Evolutionary conservation across 2,113 vertebrate genomes (phyloP), one percentile per base, ranked within the genome.

Genomic region (Bufo gargarizans): DNA sequence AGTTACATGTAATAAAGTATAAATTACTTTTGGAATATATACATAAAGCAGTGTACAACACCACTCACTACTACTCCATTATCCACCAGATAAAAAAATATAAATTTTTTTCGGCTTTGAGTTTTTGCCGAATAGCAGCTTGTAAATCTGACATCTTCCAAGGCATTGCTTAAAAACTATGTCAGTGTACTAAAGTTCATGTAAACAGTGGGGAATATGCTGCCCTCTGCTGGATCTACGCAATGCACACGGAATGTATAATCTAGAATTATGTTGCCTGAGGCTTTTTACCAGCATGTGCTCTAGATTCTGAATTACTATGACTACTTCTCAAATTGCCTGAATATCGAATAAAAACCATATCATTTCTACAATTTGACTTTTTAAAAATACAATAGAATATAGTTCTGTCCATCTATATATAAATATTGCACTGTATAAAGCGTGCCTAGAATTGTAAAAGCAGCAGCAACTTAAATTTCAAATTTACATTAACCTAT

Each of bases 191-290:
- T 50, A 0, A 76, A 76, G 72, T 50, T 50, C 72, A 76, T 76
- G 72, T 76, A 81, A 45, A 55, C 20, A 69, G 17, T 17, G 61
- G 65, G 50, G 14, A 71, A 84, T 69, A 55, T 77, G 6, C 43
- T 86, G 84, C 84, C 84, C 71, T 47, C 84, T 86, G 20, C 84
- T 86, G 84, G 84, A 77, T 63, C 33, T 76, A 11, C 74, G 7
- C 19, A 61, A 77, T n/a, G 55, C 0, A 61, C 7, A 33, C 55
- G 20, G 33, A 55, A 81, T 61, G 56, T 63, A 47, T 50, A 76
- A 76, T 45, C 56, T 81, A 61, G 55, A 81, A 45, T 13, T 43
- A 81, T n/a, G 55, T 22, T 45, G 55, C 14, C 55, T 47, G 47
- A 33, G 63, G 20, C 20, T 33, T 14, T 17, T 9, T 19, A 20